Conservation (phyloP, 35 echinoderm and acorn worm species). For the Lytechinus pictus region DNA sequence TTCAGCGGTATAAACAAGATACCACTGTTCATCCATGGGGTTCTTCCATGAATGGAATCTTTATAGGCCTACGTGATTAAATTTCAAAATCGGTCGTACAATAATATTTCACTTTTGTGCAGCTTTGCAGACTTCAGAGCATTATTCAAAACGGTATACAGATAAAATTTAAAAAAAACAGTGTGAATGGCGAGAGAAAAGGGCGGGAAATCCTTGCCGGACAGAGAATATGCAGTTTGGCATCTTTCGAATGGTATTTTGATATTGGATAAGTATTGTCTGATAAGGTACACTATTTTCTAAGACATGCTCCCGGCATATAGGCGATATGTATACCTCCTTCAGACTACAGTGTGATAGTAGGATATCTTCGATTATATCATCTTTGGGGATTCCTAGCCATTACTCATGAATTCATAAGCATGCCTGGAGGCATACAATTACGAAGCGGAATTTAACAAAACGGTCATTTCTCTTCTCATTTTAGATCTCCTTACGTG, state of each 20-base stretch:
- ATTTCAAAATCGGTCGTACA: no score
- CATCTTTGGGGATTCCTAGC: not conserved
- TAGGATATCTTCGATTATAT: not conserved
- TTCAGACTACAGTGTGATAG: no score
- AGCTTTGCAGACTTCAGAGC: no score
- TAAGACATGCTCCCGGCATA: not conserved
- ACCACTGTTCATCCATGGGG: no score
- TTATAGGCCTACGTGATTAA: no score
- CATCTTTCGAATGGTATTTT: not conserved
- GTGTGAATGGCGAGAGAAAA: not conserved
- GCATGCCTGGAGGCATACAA: slow-evolving; percentile 8
- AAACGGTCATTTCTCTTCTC: slow-evolving; percentile 11
- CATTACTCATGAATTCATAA: slow-evolving; percentile 14
- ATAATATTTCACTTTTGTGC: no score
- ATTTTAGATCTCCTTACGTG: not conserved
- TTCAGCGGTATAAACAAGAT: no score
- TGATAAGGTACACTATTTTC: not conserved
- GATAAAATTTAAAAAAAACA: no score
- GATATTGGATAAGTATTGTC: not conserved
- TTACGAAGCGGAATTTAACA: slow-evolving; percentile 36
- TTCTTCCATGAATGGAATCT: no score
- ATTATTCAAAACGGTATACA: no score
- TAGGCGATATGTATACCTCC: not conserved
- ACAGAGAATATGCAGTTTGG: not conserved
- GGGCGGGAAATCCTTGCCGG: not conserved